Percentiles rank a stretch among this genome's conserved stretches.
phyloP scores from a whole-genome alignment of 2,113 vertebrate genomes.

The Tenrec ecaudatus region DNA sequence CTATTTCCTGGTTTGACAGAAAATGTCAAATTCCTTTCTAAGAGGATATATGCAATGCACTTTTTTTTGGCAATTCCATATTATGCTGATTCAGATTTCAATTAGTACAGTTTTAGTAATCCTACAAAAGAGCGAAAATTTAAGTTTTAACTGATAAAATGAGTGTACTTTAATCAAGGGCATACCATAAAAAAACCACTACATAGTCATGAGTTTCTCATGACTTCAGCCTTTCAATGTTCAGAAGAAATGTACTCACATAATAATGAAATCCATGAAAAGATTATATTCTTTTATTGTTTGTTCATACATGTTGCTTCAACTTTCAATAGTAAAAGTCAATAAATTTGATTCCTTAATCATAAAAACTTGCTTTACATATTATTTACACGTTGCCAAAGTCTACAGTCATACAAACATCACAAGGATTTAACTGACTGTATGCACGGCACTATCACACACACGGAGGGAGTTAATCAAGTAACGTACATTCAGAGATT shows the following conservation, averaged over 20 bases:
- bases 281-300: slow-evolving; percentile 87
- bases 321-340: slow-evolving; percentile 88
- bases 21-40: slow-evolving; percentile 27
- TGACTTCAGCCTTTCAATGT: slow-evolving; percentile 44
- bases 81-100: slow-evolving; percentile 44
- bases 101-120: slow-evolving; percentile 49
- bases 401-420: slow-evolving; percentile 80
- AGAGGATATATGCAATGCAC: neutral
- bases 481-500: slow-evolving; percentile 84
- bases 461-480: slow-evolving; percentile 40
- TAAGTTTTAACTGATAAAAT: slow-evolving; percentile 60
- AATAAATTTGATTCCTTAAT: slow-evolving; percentile 86
- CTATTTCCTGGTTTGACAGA: slow-evolving; percentile 2
- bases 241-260: slow-evolving; percentile 69
- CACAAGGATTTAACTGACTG: slow-evolving; percentile 75
- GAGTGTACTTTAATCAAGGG: slow-evolving; percentile 41
- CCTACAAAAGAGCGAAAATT: slow-evolving; percentile 29
- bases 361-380: slow-evolving; percentile 89
- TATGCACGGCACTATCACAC: slow-evolving; percentile 76
- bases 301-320: slow-evolving; percentile 84
- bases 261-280: slow-evolving; percentile 85
- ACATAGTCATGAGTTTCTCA: slow-evolving; percentile 46
- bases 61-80: slow-evolving; percentile 33
- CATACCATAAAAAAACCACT: slow-evolving; percentile 25
- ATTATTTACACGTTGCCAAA: slow-evolving; percentile 88